Base-by-base conservation (phyloP, 2,888 invertebrate genomes). In the Ennomos erosarius region DNA sequence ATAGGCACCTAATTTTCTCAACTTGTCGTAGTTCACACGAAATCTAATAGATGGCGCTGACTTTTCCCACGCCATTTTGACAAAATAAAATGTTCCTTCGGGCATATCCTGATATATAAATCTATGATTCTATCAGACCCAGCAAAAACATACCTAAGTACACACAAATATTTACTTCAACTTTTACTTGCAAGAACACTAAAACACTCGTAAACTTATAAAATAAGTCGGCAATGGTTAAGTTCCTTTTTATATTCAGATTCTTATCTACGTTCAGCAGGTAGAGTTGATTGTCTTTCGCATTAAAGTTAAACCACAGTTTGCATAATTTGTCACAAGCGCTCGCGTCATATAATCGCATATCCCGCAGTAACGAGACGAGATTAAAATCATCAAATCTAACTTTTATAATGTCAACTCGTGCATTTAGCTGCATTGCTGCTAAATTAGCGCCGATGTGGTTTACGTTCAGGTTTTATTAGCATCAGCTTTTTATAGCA, bases 351-450 rank as follows among this genome's bases (percentile, higher is more conserved):
- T 78, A 77, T 71, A 79, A 74, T 56, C 67, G 71, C 71, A 68
- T 68, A 72, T 67, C 62, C 64, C 55, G 68, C 70, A 74, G 73
- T 79, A 75, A 78, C 67, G 69, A 68, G 74, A 78, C 70, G 71
- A 76, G 77, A 79, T 79, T 78, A 79, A 74, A 78, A 79, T 76
- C 72, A 68, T 77, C 74, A 76, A 77, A 78, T 78, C 69, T 71
- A 78, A 83, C 75, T 82, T 84, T 82, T 81, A 78, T 84, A 82
- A 79, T 79, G 80, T 77, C 79, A 77, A 73, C 71, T 62, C 53
- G 73, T 71, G 70, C 81, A 82, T 80, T 81, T 79, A 81, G 71
- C 76, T 81, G 80, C 79, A 81, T 70, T 81, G 81, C 81, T 78
- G 76, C 71, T 62, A 74, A 69, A 75, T 78, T 74, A 71, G 69